Percentiles rank a stretch among this genome's conserved stretches.
Conservation (phyloP, 2,113 vertebrate genomes). For the Poecilia latipinna region DNA sequence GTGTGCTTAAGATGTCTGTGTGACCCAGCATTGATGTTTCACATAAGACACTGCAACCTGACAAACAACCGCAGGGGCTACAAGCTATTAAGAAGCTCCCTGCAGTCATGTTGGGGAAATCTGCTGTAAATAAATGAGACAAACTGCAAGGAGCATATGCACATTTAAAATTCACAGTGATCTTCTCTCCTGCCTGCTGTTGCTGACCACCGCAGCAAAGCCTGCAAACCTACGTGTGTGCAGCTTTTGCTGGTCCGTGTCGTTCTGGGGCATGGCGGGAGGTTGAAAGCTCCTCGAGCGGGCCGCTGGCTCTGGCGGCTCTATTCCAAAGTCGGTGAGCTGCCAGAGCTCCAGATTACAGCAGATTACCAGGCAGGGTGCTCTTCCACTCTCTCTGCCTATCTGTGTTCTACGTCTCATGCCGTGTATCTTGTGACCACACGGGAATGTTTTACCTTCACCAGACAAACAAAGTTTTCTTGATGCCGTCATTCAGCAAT, state of each 20-base stretch:
- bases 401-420: conserved; percentile 18
- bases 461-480: conserved; percentile 3
- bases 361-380: conserved; percentile 68
- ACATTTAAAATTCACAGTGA: conserved; percentile 38
- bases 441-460: conserved; percentile 24
- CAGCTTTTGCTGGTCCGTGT: conserved; percentile 32
- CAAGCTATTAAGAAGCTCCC: conserved; percentile 44
- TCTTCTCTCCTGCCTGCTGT: conserved; percentile 16
- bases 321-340: conserved; percentile 60
- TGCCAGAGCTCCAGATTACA: conserved; percentile 73
- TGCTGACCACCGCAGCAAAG: conserved; percentile 30
- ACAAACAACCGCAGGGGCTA: conserved; percentile 39
- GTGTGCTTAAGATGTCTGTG: conserved; percentile 41
- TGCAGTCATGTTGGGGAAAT: conserved; percentile 30
- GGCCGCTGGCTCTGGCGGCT: conserved; percentile 50
- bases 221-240: conserved; percentile 10
- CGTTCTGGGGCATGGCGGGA: conserved; percentile 32
- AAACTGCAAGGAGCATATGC: conserved; percentile 14
- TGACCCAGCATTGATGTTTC: conserved; percentile 45
- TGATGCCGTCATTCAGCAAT: not conserved
- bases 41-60: conserved; percentile 41
- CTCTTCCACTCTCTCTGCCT: conserved; percentile 50
- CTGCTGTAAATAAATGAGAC: conserved; percentile 36
- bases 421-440: conserved; percentile 38
- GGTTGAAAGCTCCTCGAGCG: conserved; percentile 57